Conservation (phyloP, 1,140 invertebrate genomes). For the Gonioctena quinquepunctata region DNA sequence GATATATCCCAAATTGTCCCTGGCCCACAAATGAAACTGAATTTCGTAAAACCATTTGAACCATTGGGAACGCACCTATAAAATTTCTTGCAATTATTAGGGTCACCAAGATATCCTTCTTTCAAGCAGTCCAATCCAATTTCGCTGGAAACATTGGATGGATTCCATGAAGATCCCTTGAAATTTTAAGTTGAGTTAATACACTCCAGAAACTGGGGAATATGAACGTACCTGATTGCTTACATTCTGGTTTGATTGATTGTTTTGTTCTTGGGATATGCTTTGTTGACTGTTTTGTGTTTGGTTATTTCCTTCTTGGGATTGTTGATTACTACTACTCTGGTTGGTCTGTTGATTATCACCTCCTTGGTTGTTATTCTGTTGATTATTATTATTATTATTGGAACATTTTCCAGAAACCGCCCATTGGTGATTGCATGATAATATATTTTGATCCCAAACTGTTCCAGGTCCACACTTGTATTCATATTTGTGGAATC, state of each 20-base stretch:
- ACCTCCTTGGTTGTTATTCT: constrained; percentile 11
- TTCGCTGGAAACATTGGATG: constrained; percentile 22
- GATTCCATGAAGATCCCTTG: constrained; percentile 8
- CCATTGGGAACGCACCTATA: constrained; percentile 68
- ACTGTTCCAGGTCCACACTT: constrained; percentile 71
- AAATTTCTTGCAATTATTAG: constrained; percentile 74
- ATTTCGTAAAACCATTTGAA: constrained; percentile 43
- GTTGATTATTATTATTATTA: constrained; percentile 30
- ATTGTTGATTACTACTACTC: not conserved
- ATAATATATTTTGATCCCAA: constrained; percentile 68
- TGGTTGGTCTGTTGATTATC: constrained; percentile 27
- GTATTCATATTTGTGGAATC: constrained; percentile 69
- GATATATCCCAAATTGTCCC: constrained; percentile 73
- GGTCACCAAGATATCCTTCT: constrained; percentile 65
- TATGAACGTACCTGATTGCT: constrained; percentile 7
- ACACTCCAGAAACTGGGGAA: not conserved
- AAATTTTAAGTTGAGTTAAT: not conserved
- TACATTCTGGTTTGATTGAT: constrained; percentile 24
- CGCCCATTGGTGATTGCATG: constrained; percentile 61
- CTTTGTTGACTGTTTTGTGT: not conserved
- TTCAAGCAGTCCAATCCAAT: constrained; percentile 20
- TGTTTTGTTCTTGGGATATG: no score
- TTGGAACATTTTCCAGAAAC: constrained; percentile 16
- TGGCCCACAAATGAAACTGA: constrained; percentile 69
- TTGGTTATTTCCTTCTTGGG: not conserved